These are phyloP conservation scores for Daubentonia madagascariensis DNA, from an alignment of 2,113 vertebrate genomes.

Conservation along the genomic window DNA sequence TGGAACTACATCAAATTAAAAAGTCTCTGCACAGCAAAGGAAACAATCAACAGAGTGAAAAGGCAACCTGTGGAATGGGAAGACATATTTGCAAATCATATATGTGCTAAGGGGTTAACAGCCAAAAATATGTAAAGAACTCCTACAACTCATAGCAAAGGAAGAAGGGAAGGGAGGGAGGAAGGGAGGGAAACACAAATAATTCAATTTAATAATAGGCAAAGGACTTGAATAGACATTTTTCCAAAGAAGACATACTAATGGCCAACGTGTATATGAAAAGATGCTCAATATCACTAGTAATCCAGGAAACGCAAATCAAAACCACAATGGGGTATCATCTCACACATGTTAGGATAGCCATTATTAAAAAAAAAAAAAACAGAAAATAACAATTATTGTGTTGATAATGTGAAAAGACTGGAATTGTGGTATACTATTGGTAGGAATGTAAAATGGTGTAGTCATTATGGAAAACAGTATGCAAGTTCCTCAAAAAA, in stretches of 20 bases:
- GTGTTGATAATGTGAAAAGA: not conserved
- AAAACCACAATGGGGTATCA: not conserved
- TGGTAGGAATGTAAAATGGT: not conserved
- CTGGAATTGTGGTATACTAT: not conserved
- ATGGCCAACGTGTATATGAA: not conserved
- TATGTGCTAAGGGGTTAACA: not conserved
- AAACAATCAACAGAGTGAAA: not conserved
- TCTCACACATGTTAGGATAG: not conserved
- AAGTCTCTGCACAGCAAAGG: not conserved
- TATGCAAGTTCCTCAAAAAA: not conserved
- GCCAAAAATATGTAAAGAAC: not conserved
- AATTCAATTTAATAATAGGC: not conserved
- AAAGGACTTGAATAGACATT: not conserved
- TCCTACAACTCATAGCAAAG: not conserved
- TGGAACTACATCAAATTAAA: not conserved
- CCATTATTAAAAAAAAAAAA: not conserved
- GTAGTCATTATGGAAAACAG: not conserved
- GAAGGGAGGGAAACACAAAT: not conserved
- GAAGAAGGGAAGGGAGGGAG: not conserved
- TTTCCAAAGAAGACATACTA: not conserved
- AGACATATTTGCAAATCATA: not conserved
- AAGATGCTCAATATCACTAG: not conserved
- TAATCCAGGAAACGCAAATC: not conserved
- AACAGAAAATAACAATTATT: not conserved
- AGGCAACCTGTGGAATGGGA: not conserved